A percentile compares a stretch with the other conserved stretches of the same genome.
phyloP scores from a whole-genome alignment of 2,113 vertebrate genomes.

The Fregetta grallaria region DNA sequence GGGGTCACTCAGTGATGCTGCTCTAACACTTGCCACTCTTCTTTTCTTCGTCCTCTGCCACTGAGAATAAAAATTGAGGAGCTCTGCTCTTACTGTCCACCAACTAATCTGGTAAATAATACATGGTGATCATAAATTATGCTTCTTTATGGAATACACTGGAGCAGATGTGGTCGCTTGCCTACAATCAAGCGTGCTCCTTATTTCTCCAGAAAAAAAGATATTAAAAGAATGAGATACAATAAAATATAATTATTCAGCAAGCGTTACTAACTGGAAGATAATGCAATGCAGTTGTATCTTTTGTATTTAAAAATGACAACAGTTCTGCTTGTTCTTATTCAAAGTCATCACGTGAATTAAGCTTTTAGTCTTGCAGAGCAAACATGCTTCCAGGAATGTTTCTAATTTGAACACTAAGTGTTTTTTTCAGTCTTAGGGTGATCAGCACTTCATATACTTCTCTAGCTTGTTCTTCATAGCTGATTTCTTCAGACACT shows the following conservation, averaged over 20 bases:
- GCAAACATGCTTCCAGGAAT: background rate
- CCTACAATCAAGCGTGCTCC: background rate
- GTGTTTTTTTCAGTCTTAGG: background rate
- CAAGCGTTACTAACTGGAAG: background rate
- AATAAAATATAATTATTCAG: background rate
- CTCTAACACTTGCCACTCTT: background rate
- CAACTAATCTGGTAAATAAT: background rate
- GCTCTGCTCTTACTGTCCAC: background rate
- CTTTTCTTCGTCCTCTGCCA: background rate
- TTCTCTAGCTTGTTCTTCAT: background rate
- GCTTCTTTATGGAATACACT: background rate
- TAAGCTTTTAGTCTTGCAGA: background rate
- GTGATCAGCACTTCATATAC: background rate
- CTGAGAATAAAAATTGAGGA: background rate
- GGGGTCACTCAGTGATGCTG: background rate
- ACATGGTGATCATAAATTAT: background rate
- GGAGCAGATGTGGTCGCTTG: background rate
- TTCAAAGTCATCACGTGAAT: slow-evolving; percentile 3
- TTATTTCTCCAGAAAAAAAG: background rate
- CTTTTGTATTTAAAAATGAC: background rate
- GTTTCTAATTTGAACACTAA: background rate
- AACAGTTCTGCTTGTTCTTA: background rate
- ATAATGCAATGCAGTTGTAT: background rate
- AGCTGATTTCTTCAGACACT: background rate
- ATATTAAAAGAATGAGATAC: background rate